These are phyloP conservation scores for Drosophila putrida DNA, from an alignment of 2,888 invertebrate species.

Conservation along the genomic window DNA sequence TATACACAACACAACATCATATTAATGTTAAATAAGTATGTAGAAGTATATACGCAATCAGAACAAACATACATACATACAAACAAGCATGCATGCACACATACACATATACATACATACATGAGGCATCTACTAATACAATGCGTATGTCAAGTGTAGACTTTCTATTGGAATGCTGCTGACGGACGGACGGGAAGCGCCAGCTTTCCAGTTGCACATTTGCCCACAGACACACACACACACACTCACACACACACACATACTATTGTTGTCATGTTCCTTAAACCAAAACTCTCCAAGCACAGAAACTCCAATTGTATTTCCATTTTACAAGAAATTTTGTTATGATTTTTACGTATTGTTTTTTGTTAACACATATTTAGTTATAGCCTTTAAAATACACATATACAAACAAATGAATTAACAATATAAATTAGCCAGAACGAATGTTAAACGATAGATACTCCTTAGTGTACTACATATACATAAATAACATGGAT, in stretches of 20 bases:
- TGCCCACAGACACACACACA: conserved; percentile 1
- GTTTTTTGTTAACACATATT: conserved; percentile 73
- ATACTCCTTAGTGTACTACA: conserved; percentile 23
- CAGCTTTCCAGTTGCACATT: conserved; percentile 12
- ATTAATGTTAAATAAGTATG: conserved; percentile 33
- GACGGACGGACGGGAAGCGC: not conserved
- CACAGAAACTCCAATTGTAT: conserved; percentile 50
- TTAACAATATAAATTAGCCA: conserved; percentile 27
- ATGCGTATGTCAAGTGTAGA: conserved; percentile 8
- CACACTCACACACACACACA: conserved; percentile 26
- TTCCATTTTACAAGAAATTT: conserved; percentile 64
- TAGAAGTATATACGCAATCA: conserved; percentile 12
- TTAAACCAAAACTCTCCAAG: conserved; percentile 32
- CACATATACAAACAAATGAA: conserved; percentile 5
- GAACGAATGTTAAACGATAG: conserved; percentile 44
- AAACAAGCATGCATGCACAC: not conserved
- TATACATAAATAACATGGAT: conserved; percentile 20
- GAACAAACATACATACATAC: conserved; percentile 12
- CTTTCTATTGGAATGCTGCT: not conserved
- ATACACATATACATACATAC: not conserved
- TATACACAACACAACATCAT: conserved; percentile 12
- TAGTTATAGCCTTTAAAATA: conserved; percentile 51
- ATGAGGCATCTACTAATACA: not conserved
- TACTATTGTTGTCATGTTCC: conserved; percentile 61
- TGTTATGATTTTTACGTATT: conserved; percentile 74